Conservation (phyloP, 2,113 vertebrate genomes). For the Acrocephalus arundinaceus region DNA sequence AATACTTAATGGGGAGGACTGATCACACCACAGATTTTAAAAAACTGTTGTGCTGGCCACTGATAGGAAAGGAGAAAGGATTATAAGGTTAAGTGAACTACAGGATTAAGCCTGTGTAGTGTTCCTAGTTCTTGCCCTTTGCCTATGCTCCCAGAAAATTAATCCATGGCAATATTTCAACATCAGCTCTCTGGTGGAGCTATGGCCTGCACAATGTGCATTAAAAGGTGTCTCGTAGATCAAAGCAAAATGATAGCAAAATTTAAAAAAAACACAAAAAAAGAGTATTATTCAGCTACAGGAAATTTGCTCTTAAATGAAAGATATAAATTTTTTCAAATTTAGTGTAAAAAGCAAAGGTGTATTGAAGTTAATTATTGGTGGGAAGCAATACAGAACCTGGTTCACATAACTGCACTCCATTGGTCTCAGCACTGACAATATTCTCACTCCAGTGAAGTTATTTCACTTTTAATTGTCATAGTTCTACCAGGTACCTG, state of each 20-base stretch:
- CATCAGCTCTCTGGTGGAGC: neutral
- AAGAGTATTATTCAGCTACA: neutral
- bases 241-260: neutral
- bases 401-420: neutral
- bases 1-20: neutral
- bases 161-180: neutral
- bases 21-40: neutral
- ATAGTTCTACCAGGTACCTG: neutral
- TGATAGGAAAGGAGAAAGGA: neutral
- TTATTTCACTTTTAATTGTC: constrained; percentile 2
- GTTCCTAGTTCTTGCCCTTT: neutral
- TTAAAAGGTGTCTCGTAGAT: neutral
- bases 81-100: neutral
- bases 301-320: neutral
- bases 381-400: neutral
- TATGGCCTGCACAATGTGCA: neutral
- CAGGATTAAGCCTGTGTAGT: neutral
- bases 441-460: neutral
- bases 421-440: neutral
- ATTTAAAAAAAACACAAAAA: neutral
- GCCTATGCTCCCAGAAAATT: neutral
- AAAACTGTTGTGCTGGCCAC: neutral
- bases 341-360: neutral
- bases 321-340: neutral
- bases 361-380: neutral